Percentiles rank a stretch among this genome's conserved stretches.
phyloP scores from a whole-genome alignment of 2,888 invertebrate species.

The Hyalella azteca region DNA sequence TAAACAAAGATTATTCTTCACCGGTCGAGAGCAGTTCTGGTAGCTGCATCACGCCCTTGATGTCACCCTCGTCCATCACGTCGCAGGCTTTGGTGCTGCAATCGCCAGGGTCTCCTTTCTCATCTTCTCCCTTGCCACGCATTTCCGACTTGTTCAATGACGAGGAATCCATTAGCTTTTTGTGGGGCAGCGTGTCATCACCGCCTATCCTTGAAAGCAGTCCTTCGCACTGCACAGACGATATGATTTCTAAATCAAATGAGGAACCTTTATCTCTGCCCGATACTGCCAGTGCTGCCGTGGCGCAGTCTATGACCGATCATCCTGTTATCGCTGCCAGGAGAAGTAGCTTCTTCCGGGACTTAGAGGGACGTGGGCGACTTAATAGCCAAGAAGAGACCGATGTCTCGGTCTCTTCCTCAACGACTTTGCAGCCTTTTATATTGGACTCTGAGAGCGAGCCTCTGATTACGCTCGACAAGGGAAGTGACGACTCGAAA shows the following conservation, averaged over 20 bases:
- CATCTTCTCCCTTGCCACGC: conserved; percentile 40
- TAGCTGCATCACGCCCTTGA: conserved; percentile 22
- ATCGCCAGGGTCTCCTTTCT: conserved; percentile 50
- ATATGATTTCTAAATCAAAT: not conserved
- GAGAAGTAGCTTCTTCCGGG: not conserved
- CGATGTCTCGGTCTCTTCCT: not conserved
- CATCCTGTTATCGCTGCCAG: not conserved
- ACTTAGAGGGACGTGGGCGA: not conserved
- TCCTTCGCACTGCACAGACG: not conserved
- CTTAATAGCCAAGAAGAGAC: not conserved
- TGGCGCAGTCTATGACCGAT: not conserved
- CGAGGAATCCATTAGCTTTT: not conserved
- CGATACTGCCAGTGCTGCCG: not conserved
- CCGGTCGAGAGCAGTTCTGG: not conserved
- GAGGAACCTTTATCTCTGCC: not conserved
- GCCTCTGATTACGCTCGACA: not conserved
- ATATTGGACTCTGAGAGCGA: conserved; percentile 2
- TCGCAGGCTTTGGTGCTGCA: conserved; percentile 49
- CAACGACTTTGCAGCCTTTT: not conserved
- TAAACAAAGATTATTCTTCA: too few species aligned
- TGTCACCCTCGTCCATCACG: conserved; percentile 49
- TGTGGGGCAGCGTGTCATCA: not conserved
- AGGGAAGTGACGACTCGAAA: not conserved
- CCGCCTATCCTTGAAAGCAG: not conserved
- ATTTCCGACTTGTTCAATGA: not conserved